A percentile compares a stretch with the other conserved stretches of the same genome.
These are phyloP conservation scores for Laodelphax striatellus DNA, from an alignment of 1,140 invertebrate genomes.

Conservation along the genomic window DNA sequence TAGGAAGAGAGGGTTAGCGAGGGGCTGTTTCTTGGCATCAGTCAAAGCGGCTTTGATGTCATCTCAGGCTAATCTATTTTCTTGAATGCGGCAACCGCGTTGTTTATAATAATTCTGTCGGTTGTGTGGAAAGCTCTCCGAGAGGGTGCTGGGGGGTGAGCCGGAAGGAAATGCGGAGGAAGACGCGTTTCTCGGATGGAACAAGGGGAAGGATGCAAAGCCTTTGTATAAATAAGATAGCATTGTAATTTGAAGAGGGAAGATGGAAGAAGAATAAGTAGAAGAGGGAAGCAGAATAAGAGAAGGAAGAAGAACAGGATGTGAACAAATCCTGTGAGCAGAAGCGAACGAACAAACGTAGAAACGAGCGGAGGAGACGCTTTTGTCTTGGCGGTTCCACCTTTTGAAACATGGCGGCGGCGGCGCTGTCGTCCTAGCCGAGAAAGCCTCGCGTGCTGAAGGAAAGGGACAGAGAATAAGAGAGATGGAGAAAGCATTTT, in stretches of 20 bases:
- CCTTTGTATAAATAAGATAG: conserved; percentile 17
- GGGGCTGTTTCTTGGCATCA: too few species aligned
- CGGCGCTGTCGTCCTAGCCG: background rate
- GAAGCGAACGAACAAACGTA: too few species aligned
- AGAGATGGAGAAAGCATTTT: background rate
- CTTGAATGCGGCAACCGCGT: background rate
- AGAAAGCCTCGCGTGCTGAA: too few species aligned
- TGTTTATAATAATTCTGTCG: conserved; percentile 1
- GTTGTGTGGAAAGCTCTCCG: too few species aligned
- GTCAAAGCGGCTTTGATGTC: background rate
- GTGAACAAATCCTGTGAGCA: too few species aligned
- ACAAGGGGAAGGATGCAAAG: background rate
- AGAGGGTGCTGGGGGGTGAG: too few species aligned
- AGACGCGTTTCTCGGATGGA: conserved; percentile 2
- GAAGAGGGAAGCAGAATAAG: too few species aligned
- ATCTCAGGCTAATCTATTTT: background rate
- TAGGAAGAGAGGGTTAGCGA: too few species aligned
- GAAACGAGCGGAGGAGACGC: background rate
- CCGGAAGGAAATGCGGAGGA: background rate
- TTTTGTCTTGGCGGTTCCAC: conserved; percentile 13
- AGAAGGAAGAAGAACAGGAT: too few species aligned
- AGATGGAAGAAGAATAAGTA: background rate
- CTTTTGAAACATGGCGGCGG: conserved; percentile 15
- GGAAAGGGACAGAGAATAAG: background rate
- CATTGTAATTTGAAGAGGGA: conserved; percentile 10